These are phyloP conservation scores for Microcebus jonahi DNA, from an alignment of 2,113 vertebrate species.

Conservation along the genomic window DNA sequence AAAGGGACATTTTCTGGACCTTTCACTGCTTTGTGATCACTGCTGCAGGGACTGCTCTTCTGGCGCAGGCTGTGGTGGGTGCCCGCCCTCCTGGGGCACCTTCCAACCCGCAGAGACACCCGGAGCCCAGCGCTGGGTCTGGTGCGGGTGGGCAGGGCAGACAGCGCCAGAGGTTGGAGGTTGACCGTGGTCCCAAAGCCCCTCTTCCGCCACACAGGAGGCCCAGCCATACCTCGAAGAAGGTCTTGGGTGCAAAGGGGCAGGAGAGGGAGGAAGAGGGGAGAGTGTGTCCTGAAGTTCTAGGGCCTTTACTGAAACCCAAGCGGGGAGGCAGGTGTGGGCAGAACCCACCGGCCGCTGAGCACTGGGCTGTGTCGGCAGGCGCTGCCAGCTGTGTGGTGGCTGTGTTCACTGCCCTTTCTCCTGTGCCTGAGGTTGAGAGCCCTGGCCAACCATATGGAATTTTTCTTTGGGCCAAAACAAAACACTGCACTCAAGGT, in stretches of 20 bases:
- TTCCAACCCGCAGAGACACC: accelerated
- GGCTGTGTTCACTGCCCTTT: accelerated
- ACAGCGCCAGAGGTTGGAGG: accelerated
- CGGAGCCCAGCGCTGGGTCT: background rate
- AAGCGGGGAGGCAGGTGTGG: background rate
- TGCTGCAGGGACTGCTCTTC: background rate
- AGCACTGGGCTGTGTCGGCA: accelerated
- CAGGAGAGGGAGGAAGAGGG: background rate
- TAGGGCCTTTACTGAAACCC: background rate
- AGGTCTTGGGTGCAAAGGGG: background rate
- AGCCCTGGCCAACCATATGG: background rate
- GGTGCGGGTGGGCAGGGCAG: background rate
- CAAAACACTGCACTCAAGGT: background rate
- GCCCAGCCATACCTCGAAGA: no score
- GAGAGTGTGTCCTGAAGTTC: accelerated
- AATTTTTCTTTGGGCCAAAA: background rate
- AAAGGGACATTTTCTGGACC: constrained; percentile 80
- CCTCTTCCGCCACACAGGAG: accelerated
- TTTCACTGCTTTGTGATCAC: constrained; percentile 38
- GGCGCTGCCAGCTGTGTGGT: accelerated
- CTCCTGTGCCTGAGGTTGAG: no score
- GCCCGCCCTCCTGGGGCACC: background rate
- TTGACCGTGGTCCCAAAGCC: no score
- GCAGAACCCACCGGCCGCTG: background rate
- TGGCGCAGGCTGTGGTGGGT: background rate